Base-by-base conservation (phyloP, 1,140 invertebrate genomes). In the Drosophila murphyi region DNA sequence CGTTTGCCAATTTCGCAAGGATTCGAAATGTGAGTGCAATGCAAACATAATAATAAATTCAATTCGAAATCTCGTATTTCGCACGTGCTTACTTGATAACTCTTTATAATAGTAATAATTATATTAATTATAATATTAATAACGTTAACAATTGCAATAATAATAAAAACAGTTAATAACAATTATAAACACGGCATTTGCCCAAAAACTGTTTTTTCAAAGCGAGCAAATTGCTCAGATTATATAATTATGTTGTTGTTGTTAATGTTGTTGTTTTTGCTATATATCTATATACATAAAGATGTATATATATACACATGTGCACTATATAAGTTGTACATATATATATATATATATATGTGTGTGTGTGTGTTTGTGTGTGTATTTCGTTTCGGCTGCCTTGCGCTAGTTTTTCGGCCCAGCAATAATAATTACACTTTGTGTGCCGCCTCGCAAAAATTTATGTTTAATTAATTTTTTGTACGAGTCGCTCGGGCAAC, bases 1-100 rank as follows among this genome's bases (percentile, higher is more conserved):
- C 72, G 51, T 75, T 70, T 67, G 83, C 67, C 79, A 81, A 88
- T 80, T 80, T 87, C 85, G 80, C 82, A 87, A 88, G 72, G 77
- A 76, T 80, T 88, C 62, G 70, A 89, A 88, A 85, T 89, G 57
- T 75, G 62, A 59, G 69, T 72, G 52, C 64, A 80, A 79, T 76
- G 80, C 72, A 72, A 78, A 80, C 85, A 88, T 88, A 88, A 89
- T 88, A 88, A 89, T 88, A 76, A 75, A 70, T 59, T 51, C 57
- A 72, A 73, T 67, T 76, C 54, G 57, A 73, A 51, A 52, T 43
- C 54, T 61, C 60, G 63, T 67, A 20, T 20, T 10, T 35, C 70
- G 43, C 72, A 76, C 80, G 72, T 82, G 72, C 55, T 43, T 32
- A 54, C 34, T 59, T 35, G 43, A 28, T 35, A 35, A 69, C 43